Evolutionary conservation across 2,888 invertebrate species (phyloP), one percentile per base, ranked within the genome.

Genomic region (Acronicta psi): DNA sequence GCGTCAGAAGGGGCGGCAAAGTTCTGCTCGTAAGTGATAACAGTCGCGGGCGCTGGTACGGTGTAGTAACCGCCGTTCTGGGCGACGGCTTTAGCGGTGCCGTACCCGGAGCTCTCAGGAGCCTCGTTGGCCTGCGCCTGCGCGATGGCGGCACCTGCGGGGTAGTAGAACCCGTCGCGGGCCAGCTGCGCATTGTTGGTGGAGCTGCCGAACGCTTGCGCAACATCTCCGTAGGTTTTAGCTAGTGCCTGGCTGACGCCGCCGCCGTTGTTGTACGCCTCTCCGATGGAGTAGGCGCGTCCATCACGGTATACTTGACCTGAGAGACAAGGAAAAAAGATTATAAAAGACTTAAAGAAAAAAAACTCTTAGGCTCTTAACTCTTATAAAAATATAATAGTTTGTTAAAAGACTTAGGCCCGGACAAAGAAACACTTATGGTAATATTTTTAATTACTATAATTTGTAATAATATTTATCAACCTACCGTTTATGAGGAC

Each of bases 11-110:
- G 81, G 9, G 51, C 66, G 10, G 59, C 86, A 46, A 88, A 87
- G 79, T 88, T 89, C 66, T 93, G 91, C 59, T 89, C 81, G 75
- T 93, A 92, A 7, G 92, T 82, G 61, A 91, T 77, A 49, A 92
- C 78, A 11, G 86, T 83, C 0, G 87, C 90, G 0, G 92, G 90
- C 10, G 83, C 85, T 0, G 90, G 90, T 14, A 90, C 72, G 1
- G 86, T 74, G 73, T 87, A 89, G 80, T 87, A 92, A 10, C 72
- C 76, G 1, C 84, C 80, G 73, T 66, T 57, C 0, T 75, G 59
- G 2, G 70, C 80, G 55, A 52, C 53, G 1, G 82, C 80, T 38
- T 80, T 77, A n/a, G 77, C 72, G 1, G 52, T 51, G 1, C 75
- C 80, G 20, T 70, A 79, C 11, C 45, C 34, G 13, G 34, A n/a